Conservation (phyloP, 2,797 vertebrate species). For the Etheostoma nigrum region DNA sequence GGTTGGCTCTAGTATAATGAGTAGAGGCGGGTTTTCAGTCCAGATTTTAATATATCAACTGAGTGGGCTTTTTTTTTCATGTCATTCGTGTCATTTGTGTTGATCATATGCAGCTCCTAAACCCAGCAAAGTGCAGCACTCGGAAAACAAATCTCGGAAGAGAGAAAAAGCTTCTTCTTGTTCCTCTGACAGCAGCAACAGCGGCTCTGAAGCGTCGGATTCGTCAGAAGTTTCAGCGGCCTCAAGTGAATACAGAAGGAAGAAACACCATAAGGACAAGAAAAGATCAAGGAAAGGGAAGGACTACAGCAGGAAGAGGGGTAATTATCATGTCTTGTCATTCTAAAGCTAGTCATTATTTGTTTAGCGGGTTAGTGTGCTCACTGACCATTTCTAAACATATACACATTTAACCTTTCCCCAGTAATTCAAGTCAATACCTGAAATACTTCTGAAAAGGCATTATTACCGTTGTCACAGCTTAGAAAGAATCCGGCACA, state of each 20-base stretch:
- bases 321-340: slow-evolving; percentile 39
- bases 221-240: slow-evolving; percentile 71
- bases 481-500: no score
- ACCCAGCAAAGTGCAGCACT: slow-evolving; percentile 69
- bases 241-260: slow-evolving; percentile 75
- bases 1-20: no score
- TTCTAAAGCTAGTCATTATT: fast-evolving
- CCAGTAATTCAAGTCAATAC: background rate
- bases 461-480: background rate
- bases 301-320: slow-evolving; percentile 84
- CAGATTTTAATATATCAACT: no score
- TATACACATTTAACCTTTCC: background rate
- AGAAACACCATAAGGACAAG: slow-evolving; percentile 81
- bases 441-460: background rate
- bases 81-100: background rate
- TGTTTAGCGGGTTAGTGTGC: background rate
- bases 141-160: slow-evolving; percentile 77
- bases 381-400: background rate
- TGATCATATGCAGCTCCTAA: slow-evolving; percentile 45
- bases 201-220: slow-evolving; percentile 69
- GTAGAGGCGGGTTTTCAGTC: no score
- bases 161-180: slow-evolving; percentile 70
- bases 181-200: slow-evolving; percentile 66
- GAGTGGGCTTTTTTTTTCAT: no score
- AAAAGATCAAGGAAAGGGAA: slow-evolving; percentile 77